phyloP scores from a whole-genome alignment of 2,797 vertebrate genomes.

The Xenopus petersii region DNA sequence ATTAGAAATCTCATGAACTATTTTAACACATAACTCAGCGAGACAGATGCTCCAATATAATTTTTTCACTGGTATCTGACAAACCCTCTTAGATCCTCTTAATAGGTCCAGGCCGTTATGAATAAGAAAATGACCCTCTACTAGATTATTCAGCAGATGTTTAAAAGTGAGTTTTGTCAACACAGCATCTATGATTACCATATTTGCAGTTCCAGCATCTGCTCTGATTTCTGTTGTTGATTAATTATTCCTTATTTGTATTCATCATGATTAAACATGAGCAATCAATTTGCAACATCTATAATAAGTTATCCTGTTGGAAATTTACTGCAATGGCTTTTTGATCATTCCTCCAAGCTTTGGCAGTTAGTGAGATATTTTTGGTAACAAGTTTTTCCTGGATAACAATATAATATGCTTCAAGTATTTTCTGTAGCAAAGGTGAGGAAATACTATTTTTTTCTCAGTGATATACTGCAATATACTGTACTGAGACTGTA shows the following conservation, averaged over 20 bases:
- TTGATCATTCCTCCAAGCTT: too few relatives aligned
- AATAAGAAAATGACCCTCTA: constrained; percentile 8
- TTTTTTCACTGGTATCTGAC: too few relatives aligned
- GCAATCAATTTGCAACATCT: constrained; percentile 15
- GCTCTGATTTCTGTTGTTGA: constrained; percentile 40
- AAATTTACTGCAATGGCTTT: neutral
- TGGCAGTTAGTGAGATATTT: too few relatives aligned
- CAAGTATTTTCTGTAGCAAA: too few relatives aligned
- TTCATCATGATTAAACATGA: constrained; percentile 44
- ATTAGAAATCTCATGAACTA: too few relatives aligned
- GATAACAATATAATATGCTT: too few relatives aligned
- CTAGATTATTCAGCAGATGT: constrained; percentile 32
- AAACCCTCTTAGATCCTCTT: neutral
- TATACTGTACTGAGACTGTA: too few relatives aligned
- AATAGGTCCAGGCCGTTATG: neutral
- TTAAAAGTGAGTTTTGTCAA: constrained; percentile 37
- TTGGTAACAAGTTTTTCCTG: too few relatives aligned
- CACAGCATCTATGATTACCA: constrained; percentile 29
- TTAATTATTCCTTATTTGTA: constrained; percentile 46
- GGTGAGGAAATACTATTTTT: too few relatives aligned
- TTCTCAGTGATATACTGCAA: too few relatives aligned
- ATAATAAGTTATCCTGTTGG: constrained; percentile 4
- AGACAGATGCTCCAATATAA: too few relatives aligned
- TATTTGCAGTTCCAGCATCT: constrained; percentile 45
- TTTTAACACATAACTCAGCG: too few relatives aligned